Conservation (phyloP, 1,140 invertebrate genomes). For the Dolichoris vasculosae region DNA sequence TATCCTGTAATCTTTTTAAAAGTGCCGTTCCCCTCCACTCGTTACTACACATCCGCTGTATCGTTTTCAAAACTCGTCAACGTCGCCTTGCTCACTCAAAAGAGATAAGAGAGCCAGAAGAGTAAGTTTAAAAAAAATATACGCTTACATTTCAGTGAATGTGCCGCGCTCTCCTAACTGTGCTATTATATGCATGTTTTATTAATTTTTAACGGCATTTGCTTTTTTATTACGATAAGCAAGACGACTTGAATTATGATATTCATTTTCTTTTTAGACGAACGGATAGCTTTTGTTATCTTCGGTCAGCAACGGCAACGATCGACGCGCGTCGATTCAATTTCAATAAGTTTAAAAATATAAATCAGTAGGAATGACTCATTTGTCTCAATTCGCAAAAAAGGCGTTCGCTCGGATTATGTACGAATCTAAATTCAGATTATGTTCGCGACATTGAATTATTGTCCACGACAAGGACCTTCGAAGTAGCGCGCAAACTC, state of each 20-base stretch:
- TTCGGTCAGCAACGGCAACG: neutral
- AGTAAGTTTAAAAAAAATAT: slow-evolving; percentile 30
- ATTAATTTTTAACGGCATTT: slow-evolving; percentile 43
- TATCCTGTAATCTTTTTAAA: slow-evolving; percentile 42
- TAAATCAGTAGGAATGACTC: slow-evolving; percentile 11
- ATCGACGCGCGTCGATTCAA: neutral
- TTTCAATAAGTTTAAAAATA: slow-evolving; percentile 22
- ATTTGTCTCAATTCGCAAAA: neutral
- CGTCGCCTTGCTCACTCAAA: slow-evolving; percentile 18
- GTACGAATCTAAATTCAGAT: neutral
- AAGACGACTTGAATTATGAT: slow-evolving; percentile 23
- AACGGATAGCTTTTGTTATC: slow-evolving; percentile 25
- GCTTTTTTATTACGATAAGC: neutral
- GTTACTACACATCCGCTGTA: slow-evolving; percentile 29
- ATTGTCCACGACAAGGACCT: neutral
- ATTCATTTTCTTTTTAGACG: slow-evolving; percentile 28
- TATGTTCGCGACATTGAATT: slow-evolving; percentile 13
- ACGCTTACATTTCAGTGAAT: slow-evolving; percentile 32
- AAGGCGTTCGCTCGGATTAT: neutral
- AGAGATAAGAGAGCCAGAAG: slow-evolving; percentile 25
- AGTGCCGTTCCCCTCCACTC: neutral
- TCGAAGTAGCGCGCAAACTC: neutral
- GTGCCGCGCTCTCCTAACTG: slow-evolving; percentile 23
- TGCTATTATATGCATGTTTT: slow-evolving; percentile 44
- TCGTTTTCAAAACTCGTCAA: slow-evolving; percentile 43